Base-by-base conservation (phyloP, 2,797 vertebrate species). In the Eidolon dupreanum region DNA sequence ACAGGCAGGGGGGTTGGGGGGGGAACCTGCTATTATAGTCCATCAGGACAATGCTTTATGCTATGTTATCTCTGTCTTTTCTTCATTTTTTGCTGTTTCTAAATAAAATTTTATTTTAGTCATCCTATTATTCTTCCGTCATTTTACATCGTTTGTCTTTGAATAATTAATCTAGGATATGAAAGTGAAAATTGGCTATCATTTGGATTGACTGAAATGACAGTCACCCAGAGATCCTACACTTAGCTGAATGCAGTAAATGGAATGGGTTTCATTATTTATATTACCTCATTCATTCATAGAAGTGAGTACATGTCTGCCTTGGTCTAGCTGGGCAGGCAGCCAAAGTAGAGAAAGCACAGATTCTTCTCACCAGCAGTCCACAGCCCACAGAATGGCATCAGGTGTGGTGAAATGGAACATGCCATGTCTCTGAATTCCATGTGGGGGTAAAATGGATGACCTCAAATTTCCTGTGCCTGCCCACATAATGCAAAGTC, bases 381-480 rank as follows among this genome's bases (percentile, higher is more conserved):
- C 75, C 49, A 26, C 43, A 59, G 61, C 86, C 89, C 49, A 77
- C 82, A 71, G 31, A 88, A 66, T 28, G 36, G 53, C 70, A 73
- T 33, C 22, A 41, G 65, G 31, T 43, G 6, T 66, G 41, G 75
- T 66, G n/a, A n/a, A 73, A 38, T 3, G 6, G 92, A 91, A 94
- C 66, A 78, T 1, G 33, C 26, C 66, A 59, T 75, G 41, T 88
- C 66, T 95, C 68, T 90, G 63, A 79, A 77, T 63, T 61, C 53
- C 65, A 38, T 33, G 71, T 74, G 70, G 73, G 89, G 41, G 53
- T 55, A 28, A 59, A 38, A 59, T 49, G 46, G 31, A 38, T 88
- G 38, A 73, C 82, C 61, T 96, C 78, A 77, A 66, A 93, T 86
- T 95, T 97, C 92, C 89, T 88, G 61, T 73, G 63, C 28, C 89